phyloP scores from a whole-genome alignment of 2,113 vertebrate genomes.

The Callospermophilus lateralis region DNA sequence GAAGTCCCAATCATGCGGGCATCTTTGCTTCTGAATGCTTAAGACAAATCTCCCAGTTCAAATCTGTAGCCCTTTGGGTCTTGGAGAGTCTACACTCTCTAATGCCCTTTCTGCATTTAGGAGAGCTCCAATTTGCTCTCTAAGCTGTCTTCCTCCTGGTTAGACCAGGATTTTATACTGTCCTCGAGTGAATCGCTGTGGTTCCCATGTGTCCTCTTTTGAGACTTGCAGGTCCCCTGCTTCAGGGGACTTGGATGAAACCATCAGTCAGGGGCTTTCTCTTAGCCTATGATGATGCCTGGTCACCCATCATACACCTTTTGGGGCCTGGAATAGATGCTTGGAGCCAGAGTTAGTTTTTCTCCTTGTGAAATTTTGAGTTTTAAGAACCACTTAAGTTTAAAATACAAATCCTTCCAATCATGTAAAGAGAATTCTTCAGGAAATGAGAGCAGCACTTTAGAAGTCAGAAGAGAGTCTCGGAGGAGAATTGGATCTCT shows the following conservation, averaged over 20 bases:
- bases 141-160: background rate
- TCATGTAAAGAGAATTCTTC: background rate
- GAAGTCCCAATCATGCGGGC: background rate
- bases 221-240: background rate
- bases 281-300: background rate
- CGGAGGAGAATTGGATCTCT: background rate
- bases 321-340: background rate
- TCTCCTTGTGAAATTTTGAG: background rate
- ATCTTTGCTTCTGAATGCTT: background rate
- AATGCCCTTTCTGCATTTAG: background rate
- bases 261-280: background rate
- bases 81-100: too few species aligned
- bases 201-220: background rate
- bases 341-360: background rate
- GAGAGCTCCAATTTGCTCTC: background rate
- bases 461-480: background rate
- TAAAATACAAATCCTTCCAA: constrained; percentile 11
- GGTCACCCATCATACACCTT: background rate
- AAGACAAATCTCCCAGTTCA: background rate
- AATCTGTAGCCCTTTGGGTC: background rate
- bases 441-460: background rate
- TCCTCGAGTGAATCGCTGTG: too few species aligned
- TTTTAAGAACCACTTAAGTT: background rate
- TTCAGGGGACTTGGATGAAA: background rate
- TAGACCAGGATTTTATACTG: too few species aligned